These are phyloP conservation scores for Corythornis madagascariensis DNA, from an alignment of 2,113 vertebrate genomes.

Conservation along the genomic window DNA sequence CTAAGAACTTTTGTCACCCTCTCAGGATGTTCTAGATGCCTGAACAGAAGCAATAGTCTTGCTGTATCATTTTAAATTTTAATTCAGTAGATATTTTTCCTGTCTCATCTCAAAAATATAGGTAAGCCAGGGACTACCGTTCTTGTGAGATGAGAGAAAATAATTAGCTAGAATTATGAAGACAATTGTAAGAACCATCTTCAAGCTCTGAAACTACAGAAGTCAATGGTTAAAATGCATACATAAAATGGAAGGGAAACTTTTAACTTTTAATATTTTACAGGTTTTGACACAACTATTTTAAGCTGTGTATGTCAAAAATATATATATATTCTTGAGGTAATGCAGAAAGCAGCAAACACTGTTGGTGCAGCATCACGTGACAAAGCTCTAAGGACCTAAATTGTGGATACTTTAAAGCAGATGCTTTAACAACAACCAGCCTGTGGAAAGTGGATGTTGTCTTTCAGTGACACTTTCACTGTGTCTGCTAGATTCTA, in stretches of 20 bases:
- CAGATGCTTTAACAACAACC: background rate
- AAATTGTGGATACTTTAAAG: background rate
- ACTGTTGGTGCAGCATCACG: background rate
- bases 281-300: background rate
- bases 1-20: constrained; percentile 7
- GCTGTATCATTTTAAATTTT: background rate
- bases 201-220: background rate
- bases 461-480: background rate
- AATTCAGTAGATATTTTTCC: background rate
- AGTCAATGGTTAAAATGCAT: background rate
- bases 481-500: background rate
- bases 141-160: background rate
- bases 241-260: background rate
- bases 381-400: background rate
- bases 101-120: background rate
- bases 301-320: background rate
- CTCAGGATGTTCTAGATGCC: constrained; percentile 10
- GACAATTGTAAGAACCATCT: background rate
- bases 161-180: background rate
- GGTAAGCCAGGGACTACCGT: background rate
- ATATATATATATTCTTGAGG: background rate
- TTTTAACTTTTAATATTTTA: background rate
- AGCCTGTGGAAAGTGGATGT: background rate
- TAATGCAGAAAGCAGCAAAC: background rate
- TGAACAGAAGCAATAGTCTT: background rate